Base-by-base conservation (phyloP, 1,140 invertebrate genomes). In the Sinonovacula constricta region DNA sequence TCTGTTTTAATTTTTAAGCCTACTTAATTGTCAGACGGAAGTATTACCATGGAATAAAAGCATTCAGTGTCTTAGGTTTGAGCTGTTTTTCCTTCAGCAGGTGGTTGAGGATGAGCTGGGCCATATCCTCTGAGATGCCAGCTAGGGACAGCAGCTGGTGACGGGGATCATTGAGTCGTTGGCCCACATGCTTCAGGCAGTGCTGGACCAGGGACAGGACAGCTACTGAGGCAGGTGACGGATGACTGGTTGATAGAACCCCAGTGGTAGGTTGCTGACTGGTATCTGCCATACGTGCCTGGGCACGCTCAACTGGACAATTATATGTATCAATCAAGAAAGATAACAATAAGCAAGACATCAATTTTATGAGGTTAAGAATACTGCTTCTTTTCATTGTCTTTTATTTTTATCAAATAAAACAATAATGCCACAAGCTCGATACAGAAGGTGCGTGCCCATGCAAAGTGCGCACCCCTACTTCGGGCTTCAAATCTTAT, bases 1-100 rank as follows among this genome's bases (percentile, higher is more conserved):
- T n/a, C n/a, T n/a, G n/a, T n/a, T n/a, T n/a, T n/a, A n/a, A n/a
- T n/a, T n/a, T n/a, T n/a, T n/a, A n/a, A n/a, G n/a, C n/a, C 18
- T 53, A 53, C 49, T 26, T n/a, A 68, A n/a, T n/a, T n/a, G n/a
- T n/a, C n/a, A n/a, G n/a, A n/a, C n/a, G n/a, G n/a, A n/a, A n/a
- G n/a, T 62, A 80, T 75, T 76, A 89, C 88, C 87, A 87, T n/a
- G 88, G 83, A 65, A 88, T 80, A 81, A 89, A 89, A 15, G 83
- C 78, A 57, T 88, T 83, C 7, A 89, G 75, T 33, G 83, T 87
- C 51, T 83, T 86, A 0, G 84, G 82, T 59, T 84, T 86, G 18
- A 89, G 81, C 36, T 83, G 74, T 75, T 85, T 84, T 36, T 89
- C 81, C 56, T 87, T 87, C 39, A 88, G 49, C 2, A 89, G 83